phyloP scores from a whole-genome alignment of 2,888 invertebrate genomes.

The Globia sparganii region DNA sequence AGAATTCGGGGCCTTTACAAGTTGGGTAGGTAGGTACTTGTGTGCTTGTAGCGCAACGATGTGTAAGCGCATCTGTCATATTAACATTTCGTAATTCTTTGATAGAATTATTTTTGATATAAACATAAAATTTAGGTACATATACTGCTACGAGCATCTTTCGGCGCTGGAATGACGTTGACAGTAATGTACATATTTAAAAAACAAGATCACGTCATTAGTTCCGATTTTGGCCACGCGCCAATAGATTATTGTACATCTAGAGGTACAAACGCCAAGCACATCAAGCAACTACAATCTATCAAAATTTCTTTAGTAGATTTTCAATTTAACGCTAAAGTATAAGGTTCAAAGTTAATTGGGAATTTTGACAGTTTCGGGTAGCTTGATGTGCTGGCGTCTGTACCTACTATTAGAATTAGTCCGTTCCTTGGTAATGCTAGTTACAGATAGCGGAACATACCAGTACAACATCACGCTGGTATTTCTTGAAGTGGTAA shows the following conservation, averaged over 20 bases:
- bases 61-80: constrained; percentile 1
- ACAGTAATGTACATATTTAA: neutral
- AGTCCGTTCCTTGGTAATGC: neutral
- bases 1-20: constrained; percentile 24
- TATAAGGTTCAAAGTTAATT: no score
- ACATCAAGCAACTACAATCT: no score
- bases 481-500: neutral
- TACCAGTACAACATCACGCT: neutral
- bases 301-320: no score
- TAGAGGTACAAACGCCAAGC: no score
- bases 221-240: neutral
- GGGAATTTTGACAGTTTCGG: no score
- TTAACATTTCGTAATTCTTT: neutral
- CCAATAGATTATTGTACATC: no score
- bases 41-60: neutral
- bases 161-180: neutral
- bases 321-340: no score
- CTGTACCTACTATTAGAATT: neutral
- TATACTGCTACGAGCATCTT: neutral
- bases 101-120: neutral
- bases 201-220: neutral
- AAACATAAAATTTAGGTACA: neutral
- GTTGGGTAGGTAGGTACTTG: neutral
- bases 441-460: neutral
- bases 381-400: no score